These are phyloP conservation scores for Anastrepha ludens DNA, from an alignment of 1,140 invertebrate species.

Conservation along the genomic window DNA sequence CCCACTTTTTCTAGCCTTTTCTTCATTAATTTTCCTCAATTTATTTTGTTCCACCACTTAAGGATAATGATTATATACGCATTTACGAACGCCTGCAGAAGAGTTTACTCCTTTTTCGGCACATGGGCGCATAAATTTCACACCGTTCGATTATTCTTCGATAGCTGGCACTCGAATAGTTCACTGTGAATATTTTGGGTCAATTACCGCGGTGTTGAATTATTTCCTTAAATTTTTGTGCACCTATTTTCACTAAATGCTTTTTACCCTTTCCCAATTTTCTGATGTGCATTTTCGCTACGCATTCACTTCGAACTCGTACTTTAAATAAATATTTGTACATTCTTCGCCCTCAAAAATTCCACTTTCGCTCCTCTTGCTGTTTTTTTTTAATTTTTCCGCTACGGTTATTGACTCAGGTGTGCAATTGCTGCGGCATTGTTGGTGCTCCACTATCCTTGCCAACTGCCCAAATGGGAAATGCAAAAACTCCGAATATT, in stretches of 20 bases:
- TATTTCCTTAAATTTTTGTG: not conserved
- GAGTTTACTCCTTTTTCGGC: not conserved
- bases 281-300: not conserved
- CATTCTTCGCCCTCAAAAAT: not conserved
- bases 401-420: conserved; percentile 31
- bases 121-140: conserved; percentile 12
- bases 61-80: not conserved
- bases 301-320: not conserved
- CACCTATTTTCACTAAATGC: not conserved
- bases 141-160: conserved; percentile 32
- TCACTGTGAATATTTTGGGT: conserved; percentile 21
- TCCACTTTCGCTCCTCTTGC: not conserved
- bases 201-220: not conserved
- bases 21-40: not conserved
- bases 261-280: not conserved
- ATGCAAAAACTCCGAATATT: conserved; percentile 28
- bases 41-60: not conserved
- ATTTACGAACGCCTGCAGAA: not conserved
- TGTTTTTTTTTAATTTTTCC: not conserved
- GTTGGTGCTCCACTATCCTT: not conserved
- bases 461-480: conserved; percentile 34
- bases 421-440: not conserved
- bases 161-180: conserved; percentile 1
- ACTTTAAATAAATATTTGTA: conserved; percentile 20
- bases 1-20: not conserved